Evolutionary conservation across 1,140 invertebrate species (phyloP).

Genomic region (Danaus melanippus): DNA sequence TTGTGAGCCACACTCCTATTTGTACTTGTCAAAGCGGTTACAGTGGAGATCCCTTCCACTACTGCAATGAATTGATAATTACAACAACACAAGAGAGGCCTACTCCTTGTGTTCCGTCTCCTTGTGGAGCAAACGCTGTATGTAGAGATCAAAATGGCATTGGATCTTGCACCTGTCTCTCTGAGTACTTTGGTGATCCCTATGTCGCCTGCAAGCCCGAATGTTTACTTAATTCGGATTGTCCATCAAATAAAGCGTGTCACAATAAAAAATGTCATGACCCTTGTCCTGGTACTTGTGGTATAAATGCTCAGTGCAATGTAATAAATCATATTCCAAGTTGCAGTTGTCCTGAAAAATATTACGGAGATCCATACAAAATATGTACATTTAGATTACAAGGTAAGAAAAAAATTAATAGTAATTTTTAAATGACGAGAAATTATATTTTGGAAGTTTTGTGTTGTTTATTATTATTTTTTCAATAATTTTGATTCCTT

Average conservation of each 20-base stretch:
- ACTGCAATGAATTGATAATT: conserved; percentile 68
- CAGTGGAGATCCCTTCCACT: conserved; percentile 78
- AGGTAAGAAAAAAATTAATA: conserved; percentile 64
- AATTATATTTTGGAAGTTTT: too few species aligned
- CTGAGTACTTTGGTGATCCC: conserved; percentile 86
- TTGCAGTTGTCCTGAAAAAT: conserved; percentile 82
- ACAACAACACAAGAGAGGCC: conserved; percentile 59
- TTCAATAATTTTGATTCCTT: conserved; percentile 2
- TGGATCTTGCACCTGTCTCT: conserved; percentile 81
- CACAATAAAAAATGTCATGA: conserved; percentile 75
- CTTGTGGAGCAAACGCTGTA: conserved; percentile 81
- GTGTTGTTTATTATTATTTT: conserved; percentile 1
- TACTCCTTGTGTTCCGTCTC: conserved; percentile 81
- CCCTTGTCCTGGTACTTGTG: conserved; percentile 77
- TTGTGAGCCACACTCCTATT: conserved; percentile 76
- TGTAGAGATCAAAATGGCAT: conserved; percentile 75
- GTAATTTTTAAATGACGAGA: too few species aligned
- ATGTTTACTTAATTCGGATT: conserved; percentile 74
- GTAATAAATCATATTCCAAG: conserved; percentile 79
- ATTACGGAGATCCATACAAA: conserved; percentile 84
- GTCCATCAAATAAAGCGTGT: conserved; percentile 71
- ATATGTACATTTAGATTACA: conserved; percentile 61
- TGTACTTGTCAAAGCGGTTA: conserved; percentile 76
- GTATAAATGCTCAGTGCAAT: conserved; percentile 76
- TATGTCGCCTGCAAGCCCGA: conserved; percentile 77